Base-by-base conservation (phyloP, 2,113 vertebrate genomes). In the Eolophus roseicapilla region DNA sequence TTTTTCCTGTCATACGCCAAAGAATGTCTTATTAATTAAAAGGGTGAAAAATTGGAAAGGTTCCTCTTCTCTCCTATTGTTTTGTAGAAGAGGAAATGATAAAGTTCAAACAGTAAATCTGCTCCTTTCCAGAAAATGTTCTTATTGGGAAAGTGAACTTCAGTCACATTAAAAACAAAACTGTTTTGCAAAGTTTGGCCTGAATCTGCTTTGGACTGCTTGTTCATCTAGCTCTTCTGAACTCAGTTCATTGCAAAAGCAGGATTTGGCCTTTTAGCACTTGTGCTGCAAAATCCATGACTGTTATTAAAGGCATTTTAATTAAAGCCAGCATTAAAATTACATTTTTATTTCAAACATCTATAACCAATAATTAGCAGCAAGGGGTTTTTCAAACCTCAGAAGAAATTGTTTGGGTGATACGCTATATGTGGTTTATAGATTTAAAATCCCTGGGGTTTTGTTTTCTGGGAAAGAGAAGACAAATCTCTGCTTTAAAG, bases 271-370 rank as follows among this genome's bases (percentile, higher is more conserved):
- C 63, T 90, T 90, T 93, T 95, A 87, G 57, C 84, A 91, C 87
- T 97, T 90, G 83, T 90, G 83, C 86, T 95, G 90, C 55, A 96
- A 96, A 97, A 96, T 50, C 47, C 68, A 95, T 94, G 67, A 94
- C 95, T 94, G 81, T 91, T 97, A 95, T 75, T 95, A 95, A 92
- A 97, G 85, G 94, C 77, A 97, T 97, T 98, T 98, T 98, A 98
- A 98, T 97, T 96, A 97, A 96, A 96, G 67, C 86, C 96, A 97
- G 96, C 80, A 83, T 94, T 95, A 90, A 96, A 93, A 94, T 21
- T 41, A 84, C 94, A 90, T 95, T 94, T 96, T 95, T 97, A 91
- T 79, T 88, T 95, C 88, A 95, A 86, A 57, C 81, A 78, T 92
- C 90, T 97, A 95, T 96, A 97, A 96, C 92, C 92, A 96, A 89